Conservation (phyloP, 2,888 invertebrate species). For the Choreutis nemorana region DNA sequence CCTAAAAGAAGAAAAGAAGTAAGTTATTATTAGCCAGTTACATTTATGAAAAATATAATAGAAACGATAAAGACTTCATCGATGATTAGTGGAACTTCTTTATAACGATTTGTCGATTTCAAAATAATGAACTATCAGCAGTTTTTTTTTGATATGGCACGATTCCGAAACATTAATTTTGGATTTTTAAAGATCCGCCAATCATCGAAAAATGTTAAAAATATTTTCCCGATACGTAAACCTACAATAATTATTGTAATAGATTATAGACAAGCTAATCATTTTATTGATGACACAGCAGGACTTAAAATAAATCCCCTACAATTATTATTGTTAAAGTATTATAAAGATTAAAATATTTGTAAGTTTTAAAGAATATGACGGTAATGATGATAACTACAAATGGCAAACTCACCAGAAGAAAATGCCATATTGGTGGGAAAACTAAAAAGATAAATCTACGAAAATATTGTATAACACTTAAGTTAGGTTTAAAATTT, state of each 20-base stretch:
- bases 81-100: constrained; percentile 46
- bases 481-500: constrained; percentile 64
- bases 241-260: constrained; percentile 32
- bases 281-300: constrained; percentile 66
- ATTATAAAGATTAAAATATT: constrained; percentile 22
- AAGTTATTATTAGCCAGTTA: too few relatives aligned
- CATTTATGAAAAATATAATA: too few relatives aligned
- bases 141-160: constrained; percentile 45
- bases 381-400: constrained; percentile 42
- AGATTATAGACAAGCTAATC: constrained; percentile 50
- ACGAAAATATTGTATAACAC: constrained; percentile 63
- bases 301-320: constrained; percentile 49
- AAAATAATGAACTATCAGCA: too few relatives aligned
- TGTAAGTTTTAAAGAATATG: constrained; percentile 34
- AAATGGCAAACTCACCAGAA: constrained; percentile 39
- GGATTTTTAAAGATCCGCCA: constrained; percentile 3
- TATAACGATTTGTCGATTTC: too few relatives aligned
- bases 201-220: constrained; percentile 15
- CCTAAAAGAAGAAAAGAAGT: too few relatives aligned
- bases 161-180: constrained; percentile 24
- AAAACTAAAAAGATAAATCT: constrained; percentile 59
- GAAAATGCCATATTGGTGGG: constrained; percentile 59
- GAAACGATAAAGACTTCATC: too few relatives aligned
- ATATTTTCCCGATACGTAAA: constrained; percentile 23
- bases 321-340: constrained; percentile 38